A percentile compares a stretch with the other conserved stretches of the same genome.
Conservation (phyloP, 2,113 vertebrate species). For the Rynchops niger region DNA sequence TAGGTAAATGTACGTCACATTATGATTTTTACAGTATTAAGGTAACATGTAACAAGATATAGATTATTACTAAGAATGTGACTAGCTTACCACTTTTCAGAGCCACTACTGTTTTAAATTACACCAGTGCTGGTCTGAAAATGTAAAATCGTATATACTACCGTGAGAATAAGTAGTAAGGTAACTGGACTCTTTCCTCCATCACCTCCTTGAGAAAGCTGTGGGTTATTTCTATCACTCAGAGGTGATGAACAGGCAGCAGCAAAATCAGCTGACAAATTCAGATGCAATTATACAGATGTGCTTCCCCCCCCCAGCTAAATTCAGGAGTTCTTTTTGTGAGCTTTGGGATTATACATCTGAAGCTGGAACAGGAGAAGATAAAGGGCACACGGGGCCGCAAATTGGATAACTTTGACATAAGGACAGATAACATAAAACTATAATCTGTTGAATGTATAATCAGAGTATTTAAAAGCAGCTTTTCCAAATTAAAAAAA, state of each 20-base stretch:
- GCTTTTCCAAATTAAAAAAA: conserved; percentile 49
- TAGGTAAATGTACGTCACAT: neutral
- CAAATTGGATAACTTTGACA: conserved; percentile 28
- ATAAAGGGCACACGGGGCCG: neutral
- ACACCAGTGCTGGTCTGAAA: neutral
- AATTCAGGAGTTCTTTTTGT: conserved; percentile 21
- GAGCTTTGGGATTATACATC: neutral
- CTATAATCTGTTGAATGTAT: conserved; percentile 6
- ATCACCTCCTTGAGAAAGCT: conserved; percentile 36
- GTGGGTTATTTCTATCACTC: conserved; percentile 49
- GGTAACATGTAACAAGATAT: neutral
- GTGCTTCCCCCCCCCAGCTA: neutral
- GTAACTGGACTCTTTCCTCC: conserved; percentile 21
- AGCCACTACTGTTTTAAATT: neutral
- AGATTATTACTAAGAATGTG: neutral
- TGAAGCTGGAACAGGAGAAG: neutral
- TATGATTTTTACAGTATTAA: neutral
- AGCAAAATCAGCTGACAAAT: conserved; percentile 28
- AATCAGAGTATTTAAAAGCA: conserved; percentile 48
- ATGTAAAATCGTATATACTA: neutral
- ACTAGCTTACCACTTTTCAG: neutral
- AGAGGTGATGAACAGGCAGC: conserved; percentile 42
- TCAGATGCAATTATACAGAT: conserved; percentile 19
- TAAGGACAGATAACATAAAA: conserved; percentile 10
- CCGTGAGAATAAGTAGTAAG: neutral